A percentile compares a stretch with the other conserved stretches of the same genome.
phyloP scores from a whole-genome alignment of 2,797 vertebrate genomes.

The Gymnodraco acuticeps region DNA sequence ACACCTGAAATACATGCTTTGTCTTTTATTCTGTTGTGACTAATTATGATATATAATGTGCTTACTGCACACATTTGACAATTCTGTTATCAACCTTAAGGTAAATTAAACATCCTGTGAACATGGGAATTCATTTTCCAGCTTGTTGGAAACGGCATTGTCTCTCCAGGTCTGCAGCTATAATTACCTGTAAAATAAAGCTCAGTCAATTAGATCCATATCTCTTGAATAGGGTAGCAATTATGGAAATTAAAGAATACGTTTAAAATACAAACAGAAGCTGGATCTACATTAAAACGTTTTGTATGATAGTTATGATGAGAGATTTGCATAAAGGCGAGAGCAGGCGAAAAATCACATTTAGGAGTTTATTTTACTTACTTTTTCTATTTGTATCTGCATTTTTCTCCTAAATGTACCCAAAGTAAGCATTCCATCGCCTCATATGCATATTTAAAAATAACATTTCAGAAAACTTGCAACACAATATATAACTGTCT shows the following conservation, averaged over 20 bases:
- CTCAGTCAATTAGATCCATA: slow-evolving; percentile 61
- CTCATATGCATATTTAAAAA: no score
- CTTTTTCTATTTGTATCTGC: no score
- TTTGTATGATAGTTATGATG: no score
- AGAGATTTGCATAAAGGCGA: no score
- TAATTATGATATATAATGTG: slow-evolving; percentile 48
- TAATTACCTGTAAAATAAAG: slow-evolving; percentile 59
- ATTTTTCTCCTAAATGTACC: no score
- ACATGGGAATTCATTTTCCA: slow-evolving; percentile 61
- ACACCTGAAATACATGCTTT: slow-evolving; percentile 22
- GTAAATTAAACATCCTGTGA: slow-evolving; percentile 53
- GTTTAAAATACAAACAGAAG: slow-evolving; percentile 35
- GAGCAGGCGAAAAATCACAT: no score
- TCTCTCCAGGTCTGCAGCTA: slow-evolving; percentile 40
- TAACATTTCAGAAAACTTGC: no score
- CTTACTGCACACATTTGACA: slow-evolving; percentile 58
- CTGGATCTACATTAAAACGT: slow-evolving; percentile 21
- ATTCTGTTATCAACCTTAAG: slow-evolving; percentile 57
- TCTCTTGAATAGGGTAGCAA: slow-evolving; percentile 52
- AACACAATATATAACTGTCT: no score
- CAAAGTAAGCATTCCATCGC: no score
- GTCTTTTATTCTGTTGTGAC: slow-evolving; percentile 14
- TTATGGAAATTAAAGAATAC: slow-evolving; percentile 30
- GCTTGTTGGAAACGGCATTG: slow-evolving; percentile 50
- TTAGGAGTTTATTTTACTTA: no score